A percentile compares a stretch with the other conserved stretches of the same genome.
Conservation (phyloP, 2,888 invertebrate genomes). For the Leucozona laternaria region DNA sequence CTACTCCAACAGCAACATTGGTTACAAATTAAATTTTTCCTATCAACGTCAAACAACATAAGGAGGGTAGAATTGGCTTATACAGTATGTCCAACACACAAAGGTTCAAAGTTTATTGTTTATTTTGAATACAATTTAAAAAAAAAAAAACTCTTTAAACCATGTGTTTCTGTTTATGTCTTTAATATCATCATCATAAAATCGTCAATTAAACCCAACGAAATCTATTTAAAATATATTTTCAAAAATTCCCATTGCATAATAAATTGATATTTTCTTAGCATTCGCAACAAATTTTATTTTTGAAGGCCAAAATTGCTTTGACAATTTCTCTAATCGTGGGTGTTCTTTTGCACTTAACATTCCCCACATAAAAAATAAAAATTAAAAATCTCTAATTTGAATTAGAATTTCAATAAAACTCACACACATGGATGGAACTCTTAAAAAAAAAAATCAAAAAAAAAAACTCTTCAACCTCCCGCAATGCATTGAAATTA, state of each 20-base stretch:
- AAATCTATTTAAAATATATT: too few relatives aligned
- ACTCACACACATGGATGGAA: conserved; percentile 20
- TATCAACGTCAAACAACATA: too few relatives aligned
- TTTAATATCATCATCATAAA: too few relatives aligned
- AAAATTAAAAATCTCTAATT: background rate
- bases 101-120: too few relatives aligned
- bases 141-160: too few relatives aligned
- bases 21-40: too few relatives aligned
- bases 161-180: too few relatives aligned
- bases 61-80: too few relatives aligned
- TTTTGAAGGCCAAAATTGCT: conserved; percentile 6
- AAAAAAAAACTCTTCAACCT: conserved; percentile 20
- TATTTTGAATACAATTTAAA: too few relatives aligned
- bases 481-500: conserved; percentile 64
- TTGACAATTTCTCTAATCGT: conserved; percentile 17
- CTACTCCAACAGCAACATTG: too few relatives aligned
- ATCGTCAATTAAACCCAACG: too few relatives aligned
- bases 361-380: conserved; percentile 11
- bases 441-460: conserved; percentile 1
- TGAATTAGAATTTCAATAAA: background rate
- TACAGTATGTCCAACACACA: too few relatives aligned
- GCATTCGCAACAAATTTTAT: background rate
- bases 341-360: conserved; percentile 18
- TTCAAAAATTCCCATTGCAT: background rate
- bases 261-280: background rate